phyloP scores from a whole-genome alignment of 2,797 vertebrate species.

The Pangasius krempfi region DNA sequence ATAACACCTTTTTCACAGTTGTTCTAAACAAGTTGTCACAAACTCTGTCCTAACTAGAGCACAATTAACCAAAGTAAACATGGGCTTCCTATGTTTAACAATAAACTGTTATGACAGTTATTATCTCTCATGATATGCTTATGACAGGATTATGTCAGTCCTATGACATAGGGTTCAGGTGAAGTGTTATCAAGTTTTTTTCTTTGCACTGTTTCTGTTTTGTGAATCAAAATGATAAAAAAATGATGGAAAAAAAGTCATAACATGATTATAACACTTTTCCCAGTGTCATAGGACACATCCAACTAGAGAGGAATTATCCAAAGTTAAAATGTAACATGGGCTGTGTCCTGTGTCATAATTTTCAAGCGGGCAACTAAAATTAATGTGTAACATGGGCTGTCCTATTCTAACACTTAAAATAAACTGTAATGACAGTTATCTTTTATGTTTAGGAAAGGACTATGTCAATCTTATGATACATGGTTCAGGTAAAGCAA shows the following conservation, averaged over 20 bases:
- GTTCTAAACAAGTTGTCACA: not conserved
- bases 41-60: not conserved
- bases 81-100: not conserved
- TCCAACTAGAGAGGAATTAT: not conserved
- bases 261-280: not conserved
- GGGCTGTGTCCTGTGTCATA: too few relatives aligned
- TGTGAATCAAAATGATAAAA: not conserved
- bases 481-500: not conserved
- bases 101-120: not conserved
- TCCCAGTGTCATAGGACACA: too few relatives aligned
- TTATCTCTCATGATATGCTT: not conserved
- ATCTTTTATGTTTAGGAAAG: not conserved
- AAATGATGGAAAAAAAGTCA: not conserved
- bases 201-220: not conserved
- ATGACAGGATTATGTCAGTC: not conserved
- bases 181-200: not conserved
- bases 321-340: not conserved
- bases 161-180: not conserved
- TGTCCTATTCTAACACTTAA: not conserved
- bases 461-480: not conserved
- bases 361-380: too few relatives aligned
- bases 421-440: not conserved
- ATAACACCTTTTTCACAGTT: not conserved
- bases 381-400: not conserved
- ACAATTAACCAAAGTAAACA: not conserved